Evolutionary conservation across 2,113 vertebrate genomes (phyloP).

Genomic region (Mixornis gularis): DNA sequence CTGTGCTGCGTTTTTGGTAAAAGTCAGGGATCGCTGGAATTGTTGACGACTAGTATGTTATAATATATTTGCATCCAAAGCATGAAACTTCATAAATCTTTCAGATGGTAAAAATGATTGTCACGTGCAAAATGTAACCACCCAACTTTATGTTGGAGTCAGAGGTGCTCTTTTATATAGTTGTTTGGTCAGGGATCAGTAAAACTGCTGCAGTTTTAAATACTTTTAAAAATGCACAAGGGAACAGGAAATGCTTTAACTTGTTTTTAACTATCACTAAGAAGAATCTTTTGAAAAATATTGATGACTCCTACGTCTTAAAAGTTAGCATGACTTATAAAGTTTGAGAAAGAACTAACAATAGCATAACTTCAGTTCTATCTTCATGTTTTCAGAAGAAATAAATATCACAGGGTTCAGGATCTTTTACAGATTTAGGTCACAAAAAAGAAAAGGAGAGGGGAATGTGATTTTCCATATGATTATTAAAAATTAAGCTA

Average conservation of each 20-base stretch:
- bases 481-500: background rate
- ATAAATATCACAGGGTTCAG: background rate
- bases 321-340: background rate
- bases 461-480: background rate
- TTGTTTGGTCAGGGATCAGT: background rate
- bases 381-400: background rate
- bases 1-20: fast-evolving
- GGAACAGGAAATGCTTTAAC: background rate
- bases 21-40: background rate
- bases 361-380: background rate
- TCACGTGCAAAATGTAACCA: background rate
- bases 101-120: background rate
- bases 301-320: background rate
- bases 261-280: background rate
- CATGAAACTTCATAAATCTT: background rate
- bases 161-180: background rate
- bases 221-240: background rate
- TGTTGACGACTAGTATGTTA: fast-evolving
- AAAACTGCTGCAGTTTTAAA: background rate
- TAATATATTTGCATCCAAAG: background rate
- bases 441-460: background rate
- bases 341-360: background rate
- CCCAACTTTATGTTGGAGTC: background rate
- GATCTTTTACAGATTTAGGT: background rate
- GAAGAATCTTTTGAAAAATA: background rate